Conservation (phyloP, 2,113 vertebrate genomes). For the Progne subis region DNA sequence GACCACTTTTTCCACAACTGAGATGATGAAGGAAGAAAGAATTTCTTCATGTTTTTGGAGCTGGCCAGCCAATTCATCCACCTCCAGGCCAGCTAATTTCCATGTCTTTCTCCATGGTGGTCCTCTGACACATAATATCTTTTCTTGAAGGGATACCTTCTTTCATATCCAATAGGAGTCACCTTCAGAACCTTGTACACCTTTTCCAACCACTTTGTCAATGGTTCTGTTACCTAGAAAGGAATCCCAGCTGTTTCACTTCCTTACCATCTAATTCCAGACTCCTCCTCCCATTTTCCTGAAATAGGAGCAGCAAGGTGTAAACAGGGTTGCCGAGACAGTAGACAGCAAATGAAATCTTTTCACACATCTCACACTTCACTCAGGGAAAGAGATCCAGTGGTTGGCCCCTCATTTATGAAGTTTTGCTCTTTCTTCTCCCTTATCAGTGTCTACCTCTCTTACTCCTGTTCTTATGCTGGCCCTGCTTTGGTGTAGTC, state of each 20-base stretch:
- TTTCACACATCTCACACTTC: not conserved
- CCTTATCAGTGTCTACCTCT: not conserved
- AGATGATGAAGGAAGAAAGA: not conserved
- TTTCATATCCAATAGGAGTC: not conserved
- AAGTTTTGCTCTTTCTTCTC: not conserved
- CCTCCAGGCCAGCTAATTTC: not conserved
- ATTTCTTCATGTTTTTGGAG: not conserved
- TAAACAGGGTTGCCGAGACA: not conserved
- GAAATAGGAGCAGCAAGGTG: not conserved
- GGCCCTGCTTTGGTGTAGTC: not conserved
- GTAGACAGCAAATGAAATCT: not conserved
- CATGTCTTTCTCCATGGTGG: not conserved
- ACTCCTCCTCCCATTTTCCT: not conserved
- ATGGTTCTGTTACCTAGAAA: not conserved
- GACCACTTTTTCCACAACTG: not conserved
- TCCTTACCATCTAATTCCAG: not conserved
- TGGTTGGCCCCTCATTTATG: not conserved
- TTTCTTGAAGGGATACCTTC: not conserved
- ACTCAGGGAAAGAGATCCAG: not conserved
- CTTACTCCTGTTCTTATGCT: not conserved
- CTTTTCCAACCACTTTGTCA: not conserved
- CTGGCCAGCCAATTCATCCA: not conserved
- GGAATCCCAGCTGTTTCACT: not conserved
- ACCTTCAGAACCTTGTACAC: not conserved
- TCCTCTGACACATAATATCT: not conserved